Evolutionary conservation across 2,888 invertebrate species (phyloP), one percentile per base, ranked within the genome.

Genomic region (Drosophila paramelanica): DNA sequence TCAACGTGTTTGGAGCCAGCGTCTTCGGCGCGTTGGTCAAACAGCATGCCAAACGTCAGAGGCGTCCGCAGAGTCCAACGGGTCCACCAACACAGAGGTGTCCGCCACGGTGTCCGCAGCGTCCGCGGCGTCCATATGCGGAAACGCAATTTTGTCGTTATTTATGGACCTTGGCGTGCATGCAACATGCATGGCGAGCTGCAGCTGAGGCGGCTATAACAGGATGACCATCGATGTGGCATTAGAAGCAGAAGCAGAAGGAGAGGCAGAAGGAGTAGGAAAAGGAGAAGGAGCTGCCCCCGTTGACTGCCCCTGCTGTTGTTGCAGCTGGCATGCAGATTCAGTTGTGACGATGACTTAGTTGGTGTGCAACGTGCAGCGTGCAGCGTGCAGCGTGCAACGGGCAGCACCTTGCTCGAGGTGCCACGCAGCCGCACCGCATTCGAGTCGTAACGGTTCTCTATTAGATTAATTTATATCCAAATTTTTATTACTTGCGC

Each of bases 61-160:
- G 53, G 59, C 52, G 55, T 62, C 62, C 52, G 42, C 38, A 20
- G 25, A 33, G 67, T 52, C 64, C 68, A 38, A 11, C 33, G 33
- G 3, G 33, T 33, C 33, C 23, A 13, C 33, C 59, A 27, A 10
- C 23, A 17, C 17, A 17, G 17, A 17, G 23, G 23, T 23, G 57
- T 62, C 66, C 57, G 38, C 49, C 41, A 11, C 11, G 13, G 33
- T 38, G 55, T 62, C 56, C 58, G 11, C 11, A 11, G 33, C 11
- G 33, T 33, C 33, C 33, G 31, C 8, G 0, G 31, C 67, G 77
- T 49, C 73, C 88, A 85, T 86, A 91, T 88, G 84, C 90, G 90
- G 90, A 90, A 90, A 90, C 89, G 90, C 89, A 89, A 90, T 90
- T 91, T 90, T 89, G 89, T 90, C 90, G 89, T 90, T 90, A 90